Evolutionary conservation across 2,113 vertebrate species (phyloP).

Genomic region (Menura novaehollandiae): DNA sequence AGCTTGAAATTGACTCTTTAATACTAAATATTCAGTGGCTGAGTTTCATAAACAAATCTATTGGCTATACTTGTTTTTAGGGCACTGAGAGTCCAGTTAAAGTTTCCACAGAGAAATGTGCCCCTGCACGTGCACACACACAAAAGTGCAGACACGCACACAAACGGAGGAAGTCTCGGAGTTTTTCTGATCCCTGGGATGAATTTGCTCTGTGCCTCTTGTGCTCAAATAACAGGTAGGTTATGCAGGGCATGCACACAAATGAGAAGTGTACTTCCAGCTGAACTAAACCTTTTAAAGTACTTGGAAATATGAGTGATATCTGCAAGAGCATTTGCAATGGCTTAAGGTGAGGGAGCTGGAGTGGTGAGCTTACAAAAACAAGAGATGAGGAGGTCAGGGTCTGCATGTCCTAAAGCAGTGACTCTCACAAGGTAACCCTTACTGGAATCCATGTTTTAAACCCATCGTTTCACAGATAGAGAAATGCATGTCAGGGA

Average conservation of each 20-base stretch:
- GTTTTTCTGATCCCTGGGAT: neutral
- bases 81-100: neutral
- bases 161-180: neutral
- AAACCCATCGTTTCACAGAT: neutral
- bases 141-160: accelerated
- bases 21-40: neutral
- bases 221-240: neutral
- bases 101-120: neutral
- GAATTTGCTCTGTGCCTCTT: neutral
- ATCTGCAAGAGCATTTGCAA: neutral
- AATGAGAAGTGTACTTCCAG: neutral
- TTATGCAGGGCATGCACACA: neutral
- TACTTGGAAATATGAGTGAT: neutral
- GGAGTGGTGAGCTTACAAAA: neutral
- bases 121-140: accelerated
- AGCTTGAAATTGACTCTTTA: neutral
- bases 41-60: neutral
- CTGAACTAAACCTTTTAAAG: neutral
- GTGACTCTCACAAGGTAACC: neutral
- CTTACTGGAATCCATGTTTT: neutral
- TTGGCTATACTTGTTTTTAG: neutral
- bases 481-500: neutral
- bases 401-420: neutral
- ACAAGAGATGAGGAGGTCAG: neutral
- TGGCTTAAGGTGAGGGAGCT: neutral